Conservation (phyloP, 1,140 invertebrate genomes). For the Venturia canescens region DNA sequence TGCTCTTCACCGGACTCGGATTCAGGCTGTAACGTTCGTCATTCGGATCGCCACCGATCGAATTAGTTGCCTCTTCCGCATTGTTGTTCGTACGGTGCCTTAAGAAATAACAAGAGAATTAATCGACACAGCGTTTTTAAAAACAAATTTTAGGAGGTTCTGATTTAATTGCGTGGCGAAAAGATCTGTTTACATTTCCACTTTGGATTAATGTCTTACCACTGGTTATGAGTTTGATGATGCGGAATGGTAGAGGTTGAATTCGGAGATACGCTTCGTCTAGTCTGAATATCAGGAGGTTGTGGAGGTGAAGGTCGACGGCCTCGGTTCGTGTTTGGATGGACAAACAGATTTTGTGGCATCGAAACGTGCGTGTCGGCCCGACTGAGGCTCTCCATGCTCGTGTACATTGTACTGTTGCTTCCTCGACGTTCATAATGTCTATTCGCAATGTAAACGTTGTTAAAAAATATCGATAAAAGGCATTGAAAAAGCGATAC, state of each 20-base stretch:
- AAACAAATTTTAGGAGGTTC: not conserved
- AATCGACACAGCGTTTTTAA: not conserved
- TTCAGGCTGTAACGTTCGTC: constrained; percentile 56
- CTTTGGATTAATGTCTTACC: not conserved
- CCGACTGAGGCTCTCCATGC: constrained; percentile 74
- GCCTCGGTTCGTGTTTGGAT: constrained; percentile 59
- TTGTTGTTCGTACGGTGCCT: constrained; percentile 62
- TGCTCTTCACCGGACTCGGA: constrained; percentile 61
- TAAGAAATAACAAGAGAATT: constrained; percentile 13
- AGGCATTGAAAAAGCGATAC: not conserved
- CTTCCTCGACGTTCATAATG: constrained; percentile 73
- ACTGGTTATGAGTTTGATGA: constrained; percentile 36
- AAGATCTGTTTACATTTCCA: not conserved
- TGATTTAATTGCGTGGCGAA: not conserved
- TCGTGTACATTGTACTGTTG: constrained; percentile 75
- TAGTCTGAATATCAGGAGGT: constrained; percentile 58
- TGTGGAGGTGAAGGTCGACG: constrained; percentile 26
- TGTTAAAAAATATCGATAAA: not conserved
- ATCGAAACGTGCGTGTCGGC: constrained; percentile 66
- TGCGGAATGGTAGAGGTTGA: constrained; percentile 12
- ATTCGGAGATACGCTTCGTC: constrained; percentile 48
- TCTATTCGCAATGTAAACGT: constrained; percentile 47
- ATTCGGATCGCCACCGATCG: constrained; percentile 59
- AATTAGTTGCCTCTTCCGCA: constrained; percentile 54
- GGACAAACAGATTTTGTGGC: constrained; percentile 62